Percentiles rank a stretch among this genome's conserved stretches.
Evolutionary conservation across 2,888 invertebrate genomes (phyloP).

Genomic region (Cerastoderma edule): DNA sequence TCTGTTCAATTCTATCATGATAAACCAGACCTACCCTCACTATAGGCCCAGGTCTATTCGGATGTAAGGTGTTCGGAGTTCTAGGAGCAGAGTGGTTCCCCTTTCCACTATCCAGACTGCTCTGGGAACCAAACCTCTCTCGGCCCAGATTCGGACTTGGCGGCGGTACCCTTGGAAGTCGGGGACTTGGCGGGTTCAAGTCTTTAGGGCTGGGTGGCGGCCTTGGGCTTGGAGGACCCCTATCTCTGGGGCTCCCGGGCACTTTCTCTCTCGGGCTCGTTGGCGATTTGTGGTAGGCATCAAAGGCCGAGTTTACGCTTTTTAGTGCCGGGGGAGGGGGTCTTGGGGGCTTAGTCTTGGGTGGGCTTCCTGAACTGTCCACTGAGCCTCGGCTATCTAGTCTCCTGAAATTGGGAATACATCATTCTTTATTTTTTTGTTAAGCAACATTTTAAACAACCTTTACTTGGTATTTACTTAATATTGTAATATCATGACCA

Average conservation of each 20-base stretch:
- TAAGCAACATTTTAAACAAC: no score
- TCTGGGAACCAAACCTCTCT: conserved; percentile 46
- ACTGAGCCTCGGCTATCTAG: conserved; percentile 45
- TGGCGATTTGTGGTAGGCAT: conserved; percentile 69
- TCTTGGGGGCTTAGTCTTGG: conserved; percentile 59
- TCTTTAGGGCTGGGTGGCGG: conserved; percentile 51
- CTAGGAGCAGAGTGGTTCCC: conserved; percentile 19
- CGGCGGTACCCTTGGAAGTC: conserved; percentile 57
- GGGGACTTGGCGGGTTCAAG: conserved; percentile 48
- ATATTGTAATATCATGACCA: no score
- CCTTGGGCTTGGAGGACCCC: conserved; percentile 39
- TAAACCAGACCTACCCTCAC: conserved; percentile 22
- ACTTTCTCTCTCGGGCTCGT: conserved; percentile 39
- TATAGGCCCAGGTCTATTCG: conserved; percentile 34
- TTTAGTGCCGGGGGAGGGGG: conserved; percentile 66
- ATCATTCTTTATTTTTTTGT: neutral
- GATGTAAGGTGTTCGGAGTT: conserved; percentile 33
- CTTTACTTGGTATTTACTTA: no score
- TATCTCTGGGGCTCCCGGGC: conserved; percentile 43
- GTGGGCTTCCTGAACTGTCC: conserved; percentile 51
- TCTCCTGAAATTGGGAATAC: conserved; percentile 15
- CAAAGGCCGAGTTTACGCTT: conserved; percentile 72
- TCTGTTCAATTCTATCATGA: no score
- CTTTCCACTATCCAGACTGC: conserved; percentile 40
- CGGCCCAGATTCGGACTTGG: conserved; percentile 51